Conservation (phyloP, 2,797 vertebrate genomes). For the Halcyon leucocephala region DNA sequence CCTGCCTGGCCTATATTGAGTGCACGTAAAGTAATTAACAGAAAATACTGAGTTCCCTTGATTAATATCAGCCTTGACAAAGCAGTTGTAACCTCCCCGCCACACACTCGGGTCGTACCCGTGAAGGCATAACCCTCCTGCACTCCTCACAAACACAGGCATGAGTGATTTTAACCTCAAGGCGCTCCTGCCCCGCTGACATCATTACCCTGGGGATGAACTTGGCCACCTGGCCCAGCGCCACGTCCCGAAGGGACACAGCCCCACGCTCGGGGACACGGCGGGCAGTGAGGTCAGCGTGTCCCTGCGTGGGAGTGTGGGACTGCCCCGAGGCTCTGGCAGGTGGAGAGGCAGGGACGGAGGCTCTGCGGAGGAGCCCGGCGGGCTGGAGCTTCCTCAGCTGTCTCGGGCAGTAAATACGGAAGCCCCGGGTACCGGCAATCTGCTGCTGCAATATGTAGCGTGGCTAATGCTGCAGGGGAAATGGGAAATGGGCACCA, state of each 20-base stretch:
- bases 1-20: constrained; percentile 18
- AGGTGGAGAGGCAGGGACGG: background rate
- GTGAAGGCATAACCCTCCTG: background rate
- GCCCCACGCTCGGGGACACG: background rate
- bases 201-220: constrained; percentile 26
- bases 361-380: background rate
- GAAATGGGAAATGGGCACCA: constrained; percentile 13
- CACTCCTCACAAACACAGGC: background rate
- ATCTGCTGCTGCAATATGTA: constrained; percentile 16
- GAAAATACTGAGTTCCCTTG: constrained; percentile 37
- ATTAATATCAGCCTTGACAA: constrained; percentile 48
- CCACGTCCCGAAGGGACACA: background rate
- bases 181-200: background rate
- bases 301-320: rapidly evolving
- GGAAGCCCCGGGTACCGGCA: background rate
- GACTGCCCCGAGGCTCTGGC: background rate
- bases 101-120: background rate
- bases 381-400: background rate
- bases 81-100: background rate
- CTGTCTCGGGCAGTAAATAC: background rate
- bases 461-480: background rate
- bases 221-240: background rate
- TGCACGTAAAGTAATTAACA: constrained; percentile 1
- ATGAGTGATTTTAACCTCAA: constrained; percentile 24
- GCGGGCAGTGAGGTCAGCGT: background rate